Percentiles rank a stretch among this genome's conserved stretches.
These are phyloP conservation scores for Apis florea DNA, from an alignment of 1,140 invertebrate genomes.

Conservation along the genomic window DNA sequence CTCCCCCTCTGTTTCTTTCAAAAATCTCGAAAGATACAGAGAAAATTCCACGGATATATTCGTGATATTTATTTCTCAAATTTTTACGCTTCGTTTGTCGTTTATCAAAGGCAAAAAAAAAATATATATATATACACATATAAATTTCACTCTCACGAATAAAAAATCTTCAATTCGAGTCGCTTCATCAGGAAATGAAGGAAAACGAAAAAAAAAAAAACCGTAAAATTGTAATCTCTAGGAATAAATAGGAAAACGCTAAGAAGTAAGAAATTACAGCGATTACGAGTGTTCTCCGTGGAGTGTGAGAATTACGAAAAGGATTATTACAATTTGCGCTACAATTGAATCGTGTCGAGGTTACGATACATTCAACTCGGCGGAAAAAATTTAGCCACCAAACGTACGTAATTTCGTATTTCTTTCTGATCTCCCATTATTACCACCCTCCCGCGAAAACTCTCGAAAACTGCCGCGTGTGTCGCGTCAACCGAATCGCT, in stretches of 20 bases:
- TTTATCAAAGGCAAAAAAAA: no score
- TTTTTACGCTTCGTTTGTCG: no score
- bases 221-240: background rate
- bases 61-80: no score
- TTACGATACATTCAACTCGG: slow-evolving; percentile 1
- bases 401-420: no score
- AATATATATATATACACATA: background rate
- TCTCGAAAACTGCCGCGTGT: no score
- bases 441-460: no score
- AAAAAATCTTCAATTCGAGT: background rate
- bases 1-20: no score
- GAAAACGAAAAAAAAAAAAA: background rate
- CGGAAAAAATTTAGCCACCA: background rate
- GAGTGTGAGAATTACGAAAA: slow-evolving; percentile 25
- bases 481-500: no score
- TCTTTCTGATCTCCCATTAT: no score
- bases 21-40: no score
- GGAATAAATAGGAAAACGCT: slow-evolving; percentile 14
- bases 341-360: slow-evolving; percentile 30
- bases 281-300: background rate
- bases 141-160: background rate
- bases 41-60: no score
- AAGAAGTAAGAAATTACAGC: background rate
- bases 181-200: background rate
- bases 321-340: slow-evolving; percentile 15